Evolutionary conservation across 1,140 invertebrate genomes (phyloP), one percentile per base, ranked within the genome.

Genomic region (Conus ventricosus): DNA sequence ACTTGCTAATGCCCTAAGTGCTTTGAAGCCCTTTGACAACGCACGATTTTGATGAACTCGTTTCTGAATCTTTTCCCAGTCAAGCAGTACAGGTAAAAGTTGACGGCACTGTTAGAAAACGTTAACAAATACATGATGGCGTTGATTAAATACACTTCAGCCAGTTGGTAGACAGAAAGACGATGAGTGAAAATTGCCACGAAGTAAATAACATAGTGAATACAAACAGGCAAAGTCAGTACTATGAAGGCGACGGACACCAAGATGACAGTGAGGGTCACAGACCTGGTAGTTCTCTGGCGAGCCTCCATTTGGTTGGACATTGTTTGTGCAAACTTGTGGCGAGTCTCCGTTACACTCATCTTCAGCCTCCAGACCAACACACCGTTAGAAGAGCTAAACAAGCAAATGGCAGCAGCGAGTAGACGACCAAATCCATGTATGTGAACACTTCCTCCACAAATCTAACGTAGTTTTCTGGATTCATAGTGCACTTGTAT

Each of bases 51-150:
- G 25, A 39, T 8, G 76, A 78, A 78, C 25, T 78, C 25, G 8
- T 78, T 8, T 78, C 76, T 11, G 76, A 78, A 78, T 78, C 39
- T 0, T 39, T 23, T 78, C 11, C 76, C 76, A 7, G 76, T 78
- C 25, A 78, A 51, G 25, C 76, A 78, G 76, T 78, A 78, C 25
- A 78, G 76, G 17, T 78, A 78, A 17, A 78, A 78, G 17, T 78
- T 78, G 25, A 78, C 39, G 11, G 76, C 76, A 8, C 11, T 78
- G 27, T 78, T 78, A 25, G 7, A 78, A 39, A 39, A 78, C 25
- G 39, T 27, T 7, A 78, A 15, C 76, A 78, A 8, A 8, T 39
- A 39, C 0, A 7, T 78, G 25, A 39, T 8, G 39, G 25, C 25
- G 25, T 17, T 11, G 25, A 39, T 7, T 7, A 51, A 5, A 8